These are phyloP conservation scores for Plebejus anna DNA, from an alignment of 2,888 invertebrate species.

Conservation along the genomic window DNA sequence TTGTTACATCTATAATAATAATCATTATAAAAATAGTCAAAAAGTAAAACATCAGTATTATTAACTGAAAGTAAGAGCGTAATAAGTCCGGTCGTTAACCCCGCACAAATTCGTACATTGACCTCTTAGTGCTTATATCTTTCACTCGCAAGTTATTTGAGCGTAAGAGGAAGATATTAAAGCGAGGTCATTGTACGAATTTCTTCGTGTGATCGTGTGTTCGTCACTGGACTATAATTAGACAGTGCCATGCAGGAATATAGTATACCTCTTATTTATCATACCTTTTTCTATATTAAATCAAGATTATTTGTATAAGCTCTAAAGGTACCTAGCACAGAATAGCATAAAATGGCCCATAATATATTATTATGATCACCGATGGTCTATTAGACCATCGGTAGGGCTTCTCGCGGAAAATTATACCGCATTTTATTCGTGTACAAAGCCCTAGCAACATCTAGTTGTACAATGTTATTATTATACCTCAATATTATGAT, in stretches of 20 bases:
- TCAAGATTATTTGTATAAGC: not conserved
- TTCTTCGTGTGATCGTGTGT: not conserved
- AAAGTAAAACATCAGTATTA: not conserved
- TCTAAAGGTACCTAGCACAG: not conserved
- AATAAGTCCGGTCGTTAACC: too few relatives aligned
- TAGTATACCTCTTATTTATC: not conserved
- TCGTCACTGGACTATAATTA: not conserved
- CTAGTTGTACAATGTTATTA: slow-evolving; percentile 35
- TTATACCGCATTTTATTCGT: not conserved
- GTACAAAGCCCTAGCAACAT: not conserved
- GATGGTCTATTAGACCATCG: too few relatives aligned
- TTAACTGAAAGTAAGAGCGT: too few relatives aligned
- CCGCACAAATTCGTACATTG: not conserved
- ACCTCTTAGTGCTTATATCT: not conserved
- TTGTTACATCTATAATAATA: not conserved
- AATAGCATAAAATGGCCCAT: not conserved
- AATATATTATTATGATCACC: too few relatives aligned
- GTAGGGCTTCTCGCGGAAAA: too few relatives aligned
- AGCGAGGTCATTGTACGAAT: not conserved
- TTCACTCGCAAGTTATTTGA: not conserved
- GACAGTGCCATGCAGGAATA: not conserved
- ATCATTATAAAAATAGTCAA: not conserved
- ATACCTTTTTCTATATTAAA: not conserved
- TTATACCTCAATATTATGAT: slow-evolving; percentile 70
- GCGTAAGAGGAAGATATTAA: not conserved